Percentiles rank a stretch among this genome's conserved stretches.
phyloP scores from a whole-genome alignment of 2,888 invertebrate species.

The Nipponacmea schrenckii region DNA sequence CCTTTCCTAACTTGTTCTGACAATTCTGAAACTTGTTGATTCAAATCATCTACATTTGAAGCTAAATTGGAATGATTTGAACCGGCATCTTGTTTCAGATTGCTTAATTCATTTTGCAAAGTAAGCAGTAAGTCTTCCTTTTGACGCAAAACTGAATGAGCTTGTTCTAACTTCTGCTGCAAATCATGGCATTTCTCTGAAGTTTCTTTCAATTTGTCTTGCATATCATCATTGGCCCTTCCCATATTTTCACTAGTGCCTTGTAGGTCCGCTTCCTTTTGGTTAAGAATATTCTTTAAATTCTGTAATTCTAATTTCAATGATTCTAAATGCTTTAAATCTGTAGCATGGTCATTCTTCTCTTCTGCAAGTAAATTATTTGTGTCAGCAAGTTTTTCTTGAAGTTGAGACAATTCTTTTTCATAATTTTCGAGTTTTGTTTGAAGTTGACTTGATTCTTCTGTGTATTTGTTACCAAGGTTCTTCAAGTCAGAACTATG shows the following conservation, averaged over 20 bases:
- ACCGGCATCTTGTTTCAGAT: slow-evolving; percentile 19
- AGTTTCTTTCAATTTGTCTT: slow-evolving; percentile 10
- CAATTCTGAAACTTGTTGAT: slow-evolving; percentile 17
- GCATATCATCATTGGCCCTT: slow-evolving; percentile 3
- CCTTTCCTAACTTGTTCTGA: slow-evolving; percentile 24
- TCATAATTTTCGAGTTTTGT: slow-evolving; percentile 10
- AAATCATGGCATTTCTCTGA: slow-evolving; percentile 24
- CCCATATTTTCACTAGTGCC: slow-evolving; percentile 20
- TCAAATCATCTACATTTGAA: slow-evolving; percentile 15
- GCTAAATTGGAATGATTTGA: neutral
- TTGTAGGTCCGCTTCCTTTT: slow-evolving; percentile 11
- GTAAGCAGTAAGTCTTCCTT: slow-evolving; percentile 23
- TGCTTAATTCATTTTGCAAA: slow-evolving; percentile 17
- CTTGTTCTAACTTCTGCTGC: slow-evolving; percentile 26
- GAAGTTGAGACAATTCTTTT: slow-evolving; percentile 13
- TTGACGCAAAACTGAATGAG: slow-evolving; percentile 20
- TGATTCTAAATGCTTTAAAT: slow-evolving; percentile 15
- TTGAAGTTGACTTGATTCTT: slow-evolving; percentile 9
- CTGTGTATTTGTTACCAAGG: neutral
- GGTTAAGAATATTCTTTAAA: neutral
- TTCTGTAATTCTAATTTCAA: slow-evolving; percentile 5
- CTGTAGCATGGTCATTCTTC: neutral
- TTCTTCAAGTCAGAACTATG: neutral
- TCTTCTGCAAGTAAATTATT: slow-evolving; percentile 11
- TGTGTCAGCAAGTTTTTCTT: slow-evolving; percentile 1